Conservation (phyloP, 1,140 invertebrate genomes). For the Lerema accius region DNA sequence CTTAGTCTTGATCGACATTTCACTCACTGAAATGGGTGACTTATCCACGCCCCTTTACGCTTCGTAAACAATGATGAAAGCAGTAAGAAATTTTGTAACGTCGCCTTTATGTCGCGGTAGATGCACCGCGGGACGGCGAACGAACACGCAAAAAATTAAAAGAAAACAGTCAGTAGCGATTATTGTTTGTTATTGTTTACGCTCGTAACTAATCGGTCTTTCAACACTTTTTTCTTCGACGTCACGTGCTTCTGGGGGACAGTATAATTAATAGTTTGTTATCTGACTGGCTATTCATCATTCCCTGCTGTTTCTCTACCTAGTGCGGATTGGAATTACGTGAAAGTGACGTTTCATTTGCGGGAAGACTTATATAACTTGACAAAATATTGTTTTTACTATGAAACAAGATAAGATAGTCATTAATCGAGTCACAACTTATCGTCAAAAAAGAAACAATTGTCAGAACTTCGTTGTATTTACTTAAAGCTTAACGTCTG, state of each 20-base stretch:
- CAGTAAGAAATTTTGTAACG: conserved; percentile 53
- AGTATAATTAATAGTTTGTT: neutral
- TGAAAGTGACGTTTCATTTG: neutral
- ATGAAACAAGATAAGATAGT: too few relatives aligned
- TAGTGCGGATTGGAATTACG: too few relatives aligned
- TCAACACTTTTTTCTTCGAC: conserved; percentile 36
- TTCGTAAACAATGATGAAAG: conserved; percentile 39
- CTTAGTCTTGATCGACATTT: conserved; percentile 39
- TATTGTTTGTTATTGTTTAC: conserved; percentile 57
- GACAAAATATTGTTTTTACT: too few relatives aligned
- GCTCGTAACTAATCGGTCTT: conserved; percentile 50
- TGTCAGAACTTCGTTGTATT: too few relatives aligned
- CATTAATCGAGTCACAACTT: too few relatives aligned
- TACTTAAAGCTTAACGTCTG: too few relatives aligned
- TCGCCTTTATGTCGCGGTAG: conserved; percentile 48
- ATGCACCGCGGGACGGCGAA: conserved; percentile 42
- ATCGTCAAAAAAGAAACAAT: too few relatives aligned
- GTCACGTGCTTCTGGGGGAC: neutral
- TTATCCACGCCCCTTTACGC: conserved; percentile 33
- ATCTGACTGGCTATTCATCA: neutral
- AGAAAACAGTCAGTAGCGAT: conserved; percentile 59
- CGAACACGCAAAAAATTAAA: conserved; percentile 48
- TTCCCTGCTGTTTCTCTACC: neutral
- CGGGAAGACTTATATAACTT: too few relatives aligned
- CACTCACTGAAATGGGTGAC: conserved; percentile 41